Evolutionary conservation across 2,113 vertebrate genomes (phyloP).

Genomic region (Melanerpes aurifrons): DNA sequence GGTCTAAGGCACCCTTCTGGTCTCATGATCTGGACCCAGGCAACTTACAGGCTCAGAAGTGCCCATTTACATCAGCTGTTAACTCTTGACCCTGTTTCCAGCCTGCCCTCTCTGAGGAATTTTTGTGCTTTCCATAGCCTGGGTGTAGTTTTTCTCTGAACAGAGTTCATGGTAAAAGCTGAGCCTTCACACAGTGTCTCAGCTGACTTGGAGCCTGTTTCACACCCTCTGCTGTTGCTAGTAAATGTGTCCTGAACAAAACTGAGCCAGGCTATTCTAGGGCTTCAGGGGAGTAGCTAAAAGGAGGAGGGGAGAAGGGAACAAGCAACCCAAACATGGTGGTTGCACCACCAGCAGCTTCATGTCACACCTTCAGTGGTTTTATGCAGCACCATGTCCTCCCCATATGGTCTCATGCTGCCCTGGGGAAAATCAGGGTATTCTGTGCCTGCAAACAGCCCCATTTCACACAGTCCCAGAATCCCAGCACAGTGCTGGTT

Average conservation of each 20-base stretch:
- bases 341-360: not conserved
- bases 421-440: not conserved
- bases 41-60: slow-evolving; percentile 22
- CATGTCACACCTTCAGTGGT: not conserved
- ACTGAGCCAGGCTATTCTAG: not conserved
- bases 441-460: not conserved
- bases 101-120: not conserved
- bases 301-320: not conserved
- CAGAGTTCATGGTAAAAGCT: not conserved
- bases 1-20: not conserved
- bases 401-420: not conserved
- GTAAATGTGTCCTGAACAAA: not conserved
- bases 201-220: not conserved
- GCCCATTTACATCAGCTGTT: not conserved
- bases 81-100: slow-evolving; percentile 41
- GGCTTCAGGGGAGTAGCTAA: not conserved
- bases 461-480: not conserved
- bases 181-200: not conserved
- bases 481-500: too few species aligned
- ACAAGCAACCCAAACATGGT: not conserved
- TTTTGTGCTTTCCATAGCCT: slow-evolving; percentile 14
- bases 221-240: not conserved
- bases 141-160: slow-evolving; percentile 4
- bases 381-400: fast-evolving
- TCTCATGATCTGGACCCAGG: not conserved